These are phyloP conservation scores for Pachliopta kotzebuea DNA, from an alignment of 2,888 invertebrate species.

Conservation along the genomic window DNA sequence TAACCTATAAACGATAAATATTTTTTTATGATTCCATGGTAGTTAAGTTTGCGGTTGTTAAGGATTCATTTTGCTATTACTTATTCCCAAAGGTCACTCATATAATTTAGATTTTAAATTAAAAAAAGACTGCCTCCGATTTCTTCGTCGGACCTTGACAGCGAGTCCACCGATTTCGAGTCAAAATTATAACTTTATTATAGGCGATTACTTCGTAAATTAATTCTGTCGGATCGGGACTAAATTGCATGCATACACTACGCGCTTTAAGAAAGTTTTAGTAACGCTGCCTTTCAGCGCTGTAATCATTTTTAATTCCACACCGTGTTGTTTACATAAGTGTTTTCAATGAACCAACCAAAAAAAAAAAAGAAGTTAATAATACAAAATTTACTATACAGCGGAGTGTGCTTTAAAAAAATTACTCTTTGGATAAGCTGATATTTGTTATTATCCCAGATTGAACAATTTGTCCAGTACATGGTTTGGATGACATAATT, in stretches of 20 bases:
- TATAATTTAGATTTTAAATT: too few species aligned
- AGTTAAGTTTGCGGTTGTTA: not conserved
- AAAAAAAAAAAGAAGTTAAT: conserved; percentile 16
- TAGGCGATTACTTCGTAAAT: conserved; percentile 72
- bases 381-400: conserved; percentile 18
- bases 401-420: conserved; percentile 7
- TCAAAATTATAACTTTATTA: conserved; percentile 77
- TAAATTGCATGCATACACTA: conserved; percentile 62
- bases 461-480: not conserved
- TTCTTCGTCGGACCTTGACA: conserved; percentile 51
- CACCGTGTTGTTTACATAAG: conserved; percentile 27
- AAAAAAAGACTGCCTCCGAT: conserved; percentile 47
- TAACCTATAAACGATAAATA: too few species aligned
- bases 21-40: too few species aligned
- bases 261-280: conserved; percentile 33
- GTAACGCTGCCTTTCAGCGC: conserved; percentile 21
- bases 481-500: not conserved
- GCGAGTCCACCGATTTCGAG: conserved; percentile 63
- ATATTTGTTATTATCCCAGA: conserved; percentile 1
- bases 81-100: not conserved
- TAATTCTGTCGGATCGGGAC: conserved; percentile 73
- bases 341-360: conserved; percentile 18
- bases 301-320: conserved; percentile 26
- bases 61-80: not conserved
- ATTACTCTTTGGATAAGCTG: conserved; percentile 11